These are phyloP conservation scores for Zelleria hepariella DNA, from an alignment of 2,888 invertebrate species.

Conservation along the genomic window DNA sequence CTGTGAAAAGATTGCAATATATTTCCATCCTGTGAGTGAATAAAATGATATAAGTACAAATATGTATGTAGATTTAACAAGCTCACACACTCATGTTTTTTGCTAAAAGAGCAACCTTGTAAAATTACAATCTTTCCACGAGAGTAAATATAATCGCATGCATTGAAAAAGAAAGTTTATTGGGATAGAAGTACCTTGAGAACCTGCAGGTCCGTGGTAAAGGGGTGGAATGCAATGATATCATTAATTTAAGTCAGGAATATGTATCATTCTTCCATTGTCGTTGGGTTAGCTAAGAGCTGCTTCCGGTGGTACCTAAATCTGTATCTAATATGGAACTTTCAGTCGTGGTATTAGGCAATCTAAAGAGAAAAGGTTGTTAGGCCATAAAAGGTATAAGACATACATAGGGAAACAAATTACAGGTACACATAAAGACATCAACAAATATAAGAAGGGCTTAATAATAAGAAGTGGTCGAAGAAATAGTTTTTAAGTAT, in stretches of 20 bases:
- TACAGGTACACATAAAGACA: conserved; percentile 55
- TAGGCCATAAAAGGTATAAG: conserved; percentile 13
- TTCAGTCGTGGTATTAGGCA: conserved; percentile 10
- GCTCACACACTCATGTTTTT: too few relatives aligned
- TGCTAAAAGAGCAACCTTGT: not conserved
- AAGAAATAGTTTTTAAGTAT: conserved; percentile 22
- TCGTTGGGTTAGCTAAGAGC: conserved; percentile 39
- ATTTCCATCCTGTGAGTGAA: not conserved
- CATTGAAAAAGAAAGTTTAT: conserved; percentile 64
- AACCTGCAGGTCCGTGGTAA: conserved; percentile 72
- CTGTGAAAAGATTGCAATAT: conserved; percentile 28
- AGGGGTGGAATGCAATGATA: conserved; percentile 67
- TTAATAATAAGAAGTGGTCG: conserved; percentile 22
- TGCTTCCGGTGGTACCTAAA: conserved; percentile 57
- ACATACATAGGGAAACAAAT: conserved; percentile 34
- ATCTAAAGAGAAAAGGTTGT: not conserved
- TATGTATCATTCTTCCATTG: conserved; percentile 35
- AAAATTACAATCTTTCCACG: conserved; percentile 3
- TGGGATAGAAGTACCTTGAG: conserved; percentile 72
- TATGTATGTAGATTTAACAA: too few relatives aligned
- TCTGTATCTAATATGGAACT: conserved; percentile 26
- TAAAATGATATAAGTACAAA: too few relatives aligned
- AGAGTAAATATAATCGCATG: conserved; percentile 30
- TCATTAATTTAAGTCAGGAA: conserved; percentile 66
- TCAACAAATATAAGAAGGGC: conserved; percentile 44